Percentiles rank a stretch among this genome's conserved stretches.
These are phyloP conservation scores for Telmatherina bonti DNA, from an alignment of 2,797 vertebrate species.

Conservation along the genomic window DNA sequence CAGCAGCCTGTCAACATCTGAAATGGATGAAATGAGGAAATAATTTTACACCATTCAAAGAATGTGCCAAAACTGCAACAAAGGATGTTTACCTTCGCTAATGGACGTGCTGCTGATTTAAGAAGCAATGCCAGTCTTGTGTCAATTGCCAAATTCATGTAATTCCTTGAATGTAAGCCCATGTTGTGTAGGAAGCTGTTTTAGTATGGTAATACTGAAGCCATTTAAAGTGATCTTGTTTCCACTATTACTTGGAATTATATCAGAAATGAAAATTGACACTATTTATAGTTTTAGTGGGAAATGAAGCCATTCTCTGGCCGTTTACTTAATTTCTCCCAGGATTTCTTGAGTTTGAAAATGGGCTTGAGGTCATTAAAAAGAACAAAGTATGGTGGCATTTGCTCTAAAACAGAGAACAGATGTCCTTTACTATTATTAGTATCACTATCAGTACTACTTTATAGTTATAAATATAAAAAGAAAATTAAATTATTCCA, in stretches of 20 bases:
- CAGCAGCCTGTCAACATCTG: not conserved
- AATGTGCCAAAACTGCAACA: not conserved
- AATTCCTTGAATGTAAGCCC: not conserved
- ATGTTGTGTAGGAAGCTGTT: not conserved
- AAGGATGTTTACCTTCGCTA: not conserved
- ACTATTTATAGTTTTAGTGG: not conserved
- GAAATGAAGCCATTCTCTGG: not conserved
- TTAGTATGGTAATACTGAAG: not conserved
- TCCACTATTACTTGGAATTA: too few relatives aligned
- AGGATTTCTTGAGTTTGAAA: not conserved
- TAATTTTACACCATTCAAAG: not conserved
- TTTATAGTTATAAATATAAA: not conserved
- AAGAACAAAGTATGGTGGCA: not conserved
- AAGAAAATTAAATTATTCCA: too few relatives aligned
- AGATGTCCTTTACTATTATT: not conserved
- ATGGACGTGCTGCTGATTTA: not conserved
- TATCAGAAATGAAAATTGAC: not conserved
- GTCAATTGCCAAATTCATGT: too few relatives aligned
- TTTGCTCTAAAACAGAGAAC: not conserved
- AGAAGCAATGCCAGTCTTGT: too few relatives aligned
- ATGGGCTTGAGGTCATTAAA: not conserved
- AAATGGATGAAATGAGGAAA: not conserved
- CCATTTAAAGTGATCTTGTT: too few relatives aligned
- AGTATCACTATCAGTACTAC: too few relatives aligned
- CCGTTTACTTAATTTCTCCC: not conserved